These are phyloP conservation scores for Bos taurus DNA, from an alignment of 2,113 vertebrate species.

Conservation along the genomic window DNA sequence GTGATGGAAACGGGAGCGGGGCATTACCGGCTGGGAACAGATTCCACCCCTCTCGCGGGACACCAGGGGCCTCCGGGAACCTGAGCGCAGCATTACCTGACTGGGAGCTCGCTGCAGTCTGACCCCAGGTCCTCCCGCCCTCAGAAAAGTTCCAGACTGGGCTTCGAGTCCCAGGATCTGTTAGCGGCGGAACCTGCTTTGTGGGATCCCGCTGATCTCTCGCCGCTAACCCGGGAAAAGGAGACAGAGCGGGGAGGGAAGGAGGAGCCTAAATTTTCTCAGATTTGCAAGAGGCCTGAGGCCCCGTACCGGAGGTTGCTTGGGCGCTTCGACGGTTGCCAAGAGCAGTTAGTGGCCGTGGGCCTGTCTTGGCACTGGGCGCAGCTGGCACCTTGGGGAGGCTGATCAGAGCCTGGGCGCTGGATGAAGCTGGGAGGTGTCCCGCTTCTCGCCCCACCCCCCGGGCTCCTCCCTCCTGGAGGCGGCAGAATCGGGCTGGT, in stretches of 20 bases:
- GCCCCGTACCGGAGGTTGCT: no score
- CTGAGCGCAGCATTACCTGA: not conserved
- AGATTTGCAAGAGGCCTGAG: not conserved
- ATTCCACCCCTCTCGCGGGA: not conserved
- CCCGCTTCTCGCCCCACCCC: no score
- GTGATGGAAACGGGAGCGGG: not conserved
- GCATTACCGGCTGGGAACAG: not conserved
- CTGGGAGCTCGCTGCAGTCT: not conserved
- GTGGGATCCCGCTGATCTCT: not conserved
- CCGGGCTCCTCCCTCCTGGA: fast-evolving
- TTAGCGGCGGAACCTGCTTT: not conserved
- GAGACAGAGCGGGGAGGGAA: not conserved
- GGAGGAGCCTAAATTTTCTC: not conserved
- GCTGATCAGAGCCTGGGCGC: not conserved
- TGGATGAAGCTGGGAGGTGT: fast-evolving
- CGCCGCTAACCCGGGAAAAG: fast-evolving
- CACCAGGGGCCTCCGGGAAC: not conserved
- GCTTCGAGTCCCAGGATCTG: not conserved
- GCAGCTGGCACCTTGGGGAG: not conserved
- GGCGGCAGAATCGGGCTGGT: not conserved
- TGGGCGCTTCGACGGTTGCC: not conserved
- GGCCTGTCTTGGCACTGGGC: not conserved
- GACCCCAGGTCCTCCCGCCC: not conserved
- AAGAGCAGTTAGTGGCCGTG: not conserved
- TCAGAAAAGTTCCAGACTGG: not conserved